phyloP scores from a whole-genome alignment of 2,113 vertebrate species.

The Sturnira hondurensis region DNA sequence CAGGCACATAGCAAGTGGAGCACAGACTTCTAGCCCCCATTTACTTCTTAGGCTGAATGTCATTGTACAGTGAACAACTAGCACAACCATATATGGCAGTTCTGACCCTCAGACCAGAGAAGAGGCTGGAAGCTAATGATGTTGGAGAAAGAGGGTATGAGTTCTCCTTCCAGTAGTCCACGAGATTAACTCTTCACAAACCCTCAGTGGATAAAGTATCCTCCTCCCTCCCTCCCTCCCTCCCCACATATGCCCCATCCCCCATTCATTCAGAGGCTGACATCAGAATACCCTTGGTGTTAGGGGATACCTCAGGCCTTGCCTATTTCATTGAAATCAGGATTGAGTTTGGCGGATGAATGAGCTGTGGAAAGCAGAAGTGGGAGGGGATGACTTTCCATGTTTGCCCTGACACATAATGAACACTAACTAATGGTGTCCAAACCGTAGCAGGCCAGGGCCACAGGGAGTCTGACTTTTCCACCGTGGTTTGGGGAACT shows the following conservation, averaged over 20 bases:
- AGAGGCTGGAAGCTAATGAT: neutral
- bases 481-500: neutral
- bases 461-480: neutral
- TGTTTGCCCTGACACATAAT: neutral
- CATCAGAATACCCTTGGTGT: conserved; percentile 37
- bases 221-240: neutral
- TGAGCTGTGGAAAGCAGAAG: neutral
- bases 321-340: neutral
- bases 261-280: conserved; percentile 43
- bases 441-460: neutral
- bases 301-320: neutral
- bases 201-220: neutral
- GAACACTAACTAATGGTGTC: conserved; percentile 5
- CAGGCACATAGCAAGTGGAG: neutral
- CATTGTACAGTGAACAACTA: neutral
- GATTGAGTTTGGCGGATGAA: neutral
- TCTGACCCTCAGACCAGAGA: neutral
- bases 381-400: conserved; percentile 10
- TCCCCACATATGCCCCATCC: neutral
- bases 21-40: neutral
- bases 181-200: neutral
- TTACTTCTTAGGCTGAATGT: neutral
- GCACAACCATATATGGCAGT: neutral
- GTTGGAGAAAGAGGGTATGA: neutral
- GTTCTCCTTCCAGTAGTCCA: neutral